These are phyloP conservation scores for Clepsis dumicolana DNA, from an alignment of 2,888 invertebrate species.

Conservation along the genomic window DNA sequence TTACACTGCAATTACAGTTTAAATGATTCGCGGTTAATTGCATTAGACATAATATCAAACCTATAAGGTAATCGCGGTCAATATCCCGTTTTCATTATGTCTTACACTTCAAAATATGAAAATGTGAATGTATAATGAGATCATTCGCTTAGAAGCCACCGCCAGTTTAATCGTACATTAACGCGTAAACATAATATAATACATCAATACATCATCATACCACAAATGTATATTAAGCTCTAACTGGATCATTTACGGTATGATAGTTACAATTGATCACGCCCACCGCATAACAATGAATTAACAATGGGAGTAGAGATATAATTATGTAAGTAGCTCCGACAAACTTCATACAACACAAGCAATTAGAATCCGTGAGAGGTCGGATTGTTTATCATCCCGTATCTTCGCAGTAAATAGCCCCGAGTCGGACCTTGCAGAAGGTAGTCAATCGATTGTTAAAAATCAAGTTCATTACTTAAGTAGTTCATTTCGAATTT, in stretches of 20 bases:
- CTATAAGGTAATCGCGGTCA: too few species aligned
- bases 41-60: too few species aligned
- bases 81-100: too few species aligned
- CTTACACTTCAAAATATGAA: neutral
- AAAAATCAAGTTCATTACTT: neutral
- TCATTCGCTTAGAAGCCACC: neutral
- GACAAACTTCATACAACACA: slow-evolving; percentile 19
- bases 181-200: neutral
- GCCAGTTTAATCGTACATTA: neutral
- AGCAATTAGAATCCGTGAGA: slow-evolving; percentile 10
- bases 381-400: slow-evolving; percentile 15
- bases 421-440: slow-evolving; percentile 1
- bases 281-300: slow-evolving; percentile 20
- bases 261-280: slow-evolving; percentile 14
- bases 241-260: slow-evolving; percentile 12
- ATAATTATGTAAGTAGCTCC: slow-evolving; percentile 9
- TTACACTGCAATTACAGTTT: too few species aligned
- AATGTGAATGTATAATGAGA: neutral
- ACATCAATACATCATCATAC: neutral
- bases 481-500: neutral
- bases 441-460: slow-evolving; percentile 8
- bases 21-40: too few species aligned
- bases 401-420: slow-evolving; percentile 9
- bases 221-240: neutral
- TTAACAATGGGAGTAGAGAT: slow-evolving; percentile 21